These are phyloP conservation scores for Coccyzus lansbergi DNA, from an alignment of 2,797 vertebrate genomes.

Conservation along the genomic window DNA sequence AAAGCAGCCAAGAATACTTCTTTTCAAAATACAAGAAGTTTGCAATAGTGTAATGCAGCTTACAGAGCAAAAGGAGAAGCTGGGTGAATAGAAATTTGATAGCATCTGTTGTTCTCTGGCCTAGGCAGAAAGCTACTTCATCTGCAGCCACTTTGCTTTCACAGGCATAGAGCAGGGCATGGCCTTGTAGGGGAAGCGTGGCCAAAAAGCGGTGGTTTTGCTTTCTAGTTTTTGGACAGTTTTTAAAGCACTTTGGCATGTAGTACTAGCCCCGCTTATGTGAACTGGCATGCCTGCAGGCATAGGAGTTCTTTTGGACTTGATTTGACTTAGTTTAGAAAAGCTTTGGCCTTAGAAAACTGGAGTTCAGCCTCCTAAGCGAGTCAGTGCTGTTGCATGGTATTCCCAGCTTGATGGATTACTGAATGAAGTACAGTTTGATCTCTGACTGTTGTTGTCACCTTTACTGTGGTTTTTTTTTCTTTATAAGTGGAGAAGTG, in stretches of 20 bases:
- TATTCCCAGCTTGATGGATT: not conserved
- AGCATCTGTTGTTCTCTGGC: not conserved
- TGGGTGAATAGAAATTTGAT: not conserved
- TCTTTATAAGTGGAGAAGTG: not conserved
- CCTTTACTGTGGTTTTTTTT: not conserved
- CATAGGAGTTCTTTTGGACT: not conserved
- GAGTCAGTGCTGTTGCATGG: not conserved
- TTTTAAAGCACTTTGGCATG: not conserved
- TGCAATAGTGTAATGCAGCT: not conserved
- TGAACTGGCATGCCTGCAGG: not conserved
- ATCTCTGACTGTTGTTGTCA: not conserved
- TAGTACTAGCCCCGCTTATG: not conserved
- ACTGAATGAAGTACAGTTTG: not conserved
- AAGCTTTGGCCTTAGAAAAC: not conserved
- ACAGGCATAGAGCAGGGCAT: not conserved
- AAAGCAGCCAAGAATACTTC: not conserved
- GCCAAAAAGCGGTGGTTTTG: not conserved
- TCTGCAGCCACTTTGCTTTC: not conserved
- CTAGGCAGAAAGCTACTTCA: not conserved
- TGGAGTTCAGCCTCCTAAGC: not conserved
- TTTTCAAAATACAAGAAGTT: not conserved
- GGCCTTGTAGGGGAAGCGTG: not conserved
- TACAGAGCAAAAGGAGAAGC: not conserved
- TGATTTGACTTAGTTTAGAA: not conserved
- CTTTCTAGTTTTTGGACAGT: not conserved